Conservation (phyloP, 2,113 vertebrate genomes). For the Nerophis ophidion region DNA sequence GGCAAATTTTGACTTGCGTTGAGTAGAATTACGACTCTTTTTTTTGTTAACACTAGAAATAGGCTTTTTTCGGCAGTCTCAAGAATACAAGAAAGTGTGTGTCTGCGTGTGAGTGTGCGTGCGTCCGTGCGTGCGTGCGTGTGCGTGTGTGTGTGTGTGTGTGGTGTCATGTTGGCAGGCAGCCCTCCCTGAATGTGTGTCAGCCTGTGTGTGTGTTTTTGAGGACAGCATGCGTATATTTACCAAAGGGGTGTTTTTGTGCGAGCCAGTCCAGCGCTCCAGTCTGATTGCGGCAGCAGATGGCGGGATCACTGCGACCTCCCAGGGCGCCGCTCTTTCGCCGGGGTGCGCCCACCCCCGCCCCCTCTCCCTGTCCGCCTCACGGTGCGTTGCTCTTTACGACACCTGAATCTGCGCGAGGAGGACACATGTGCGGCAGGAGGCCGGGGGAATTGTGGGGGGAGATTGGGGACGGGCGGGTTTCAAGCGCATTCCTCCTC, state of each 20-base stretch:
- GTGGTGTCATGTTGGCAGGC: conserved; percentile 7
- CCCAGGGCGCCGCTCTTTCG: conserved; percentile 50
- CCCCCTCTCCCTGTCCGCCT: not conserved
- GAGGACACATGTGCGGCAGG: conserved; percentile 11
- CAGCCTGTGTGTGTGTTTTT: conserved; percentile 17
- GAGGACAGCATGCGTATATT: conserved; percentile 29
- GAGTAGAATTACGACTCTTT: too few species aligned
- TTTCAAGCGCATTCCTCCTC: conserved; percentile 45
- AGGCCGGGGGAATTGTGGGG: not conserved
- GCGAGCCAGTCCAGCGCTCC: conserved; percentile 28
- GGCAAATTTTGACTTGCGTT: too few species aligned
- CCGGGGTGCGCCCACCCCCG: conserved; percentile 4
- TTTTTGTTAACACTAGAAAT: too few species aligned
- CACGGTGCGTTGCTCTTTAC: conserved; percentile 2
- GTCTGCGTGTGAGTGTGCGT: conserved; percentile 6
- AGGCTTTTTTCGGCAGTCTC: too few species aligned
- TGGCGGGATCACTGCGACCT: conserved; percentile 67
- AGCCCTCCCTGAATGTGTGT: not conserved
- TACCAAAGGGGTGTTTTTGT: conserved; percentile 9
- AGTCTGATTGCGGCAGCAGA: conserved; percentile 67
- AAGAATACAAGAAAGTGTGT: not conserved
- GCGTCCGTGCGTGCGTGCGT: conserved; percentile 11
- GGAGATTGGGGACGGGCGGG: not conserved
- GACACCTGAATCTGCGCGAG: conserved; percentile 16
- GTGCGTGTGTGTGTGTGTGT: conserved; percentile 13